Conservation (phyloP, 2,113 vertebrate genomes). For the Loxodonta africana region DNA sequence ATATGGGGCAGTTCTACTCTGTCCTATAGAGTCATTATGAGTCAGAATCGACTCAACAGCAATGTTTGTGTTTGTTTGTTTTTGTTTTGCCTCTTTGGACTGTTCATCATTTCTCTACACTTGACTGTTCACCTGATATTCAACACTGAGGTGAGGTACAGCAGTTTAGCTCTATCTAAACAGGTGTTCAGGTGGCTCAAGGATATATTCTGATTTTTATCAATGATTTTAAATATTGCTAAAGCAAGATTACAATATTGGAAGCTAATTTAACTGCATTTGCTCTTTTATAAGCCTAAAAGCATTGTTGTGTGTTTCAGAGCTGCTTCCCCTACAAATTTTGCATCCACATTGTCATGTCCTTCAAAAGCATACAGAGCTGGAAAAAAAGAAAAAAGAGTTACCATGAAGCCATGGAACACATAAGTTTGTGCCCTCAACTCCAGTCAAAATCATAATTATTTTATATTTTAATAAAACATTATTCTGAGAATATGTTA, state of each 20-base stretch:
- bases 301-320: slow-evolving; percentile 93
- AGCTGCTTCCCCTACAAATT: slow-evolving; percentile 95
- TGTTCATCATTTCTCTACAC: neutral
- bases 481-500: slow-evolving; percentile 11
- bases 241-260: neutral
- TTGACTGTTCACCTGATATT: neutral
- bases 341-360: slow-evolving; percentile 92
- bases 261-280: neutral
- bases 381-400: slow-evolving; percentile 74
- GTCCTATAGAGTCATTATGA: too few species aligned
- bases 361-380: slow-evolving; percentile 90
- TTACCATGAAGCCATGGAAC: neutral
- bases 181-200: neutral
- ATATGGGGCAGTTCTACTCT: too few species aligned
- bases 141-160: neutral
- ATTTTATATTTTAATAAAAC: slow-evolving; percentile 55
- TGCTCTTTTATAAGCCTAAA: slow-evolving; percentile 87
- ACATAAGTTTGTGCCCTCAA: neutral
- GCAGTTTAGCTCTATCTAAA: neutral
- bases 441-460: neutral
- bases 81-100: neutral
- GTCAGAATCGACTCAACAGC: too few species aligned
- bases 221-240: neutral
- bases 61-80: too few species aligned
- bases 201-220: neutral